phyloP scores from a whole-genome alignment of 2,113 vertebrate genomes.

The Gasterosteus nipponicus region DNA sequence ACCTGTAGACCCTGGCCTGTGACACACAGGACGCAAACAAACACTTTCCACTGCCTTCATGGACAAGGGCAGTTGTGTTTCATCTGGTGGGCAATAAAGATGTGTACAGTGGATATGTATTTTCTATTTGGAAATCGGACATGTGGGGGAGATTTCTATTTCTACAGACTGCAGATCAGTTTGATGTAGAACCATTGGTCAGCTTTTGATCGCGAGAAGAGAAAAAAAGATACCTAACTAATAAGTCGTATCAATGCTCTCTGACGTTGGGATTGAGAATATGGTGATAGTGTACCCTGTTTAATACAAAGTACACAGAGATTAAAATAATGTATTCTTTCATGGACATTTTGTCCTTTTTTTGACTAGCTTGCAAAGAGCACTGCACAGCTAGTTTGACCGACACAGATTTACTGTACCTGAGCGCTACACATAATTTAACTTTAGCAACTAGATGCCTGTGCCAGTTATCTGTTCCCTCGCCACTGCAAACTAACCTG shows the following conservation, averaged over 20 bases:
- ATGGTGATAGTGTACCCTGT: not conserved
- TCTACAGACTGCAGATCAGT: not conserved
- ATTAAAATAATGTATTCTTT: conserved; percentile 6
- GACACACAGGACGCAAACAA: conserved; percentile 33
- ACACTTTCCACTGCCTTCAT: conserved; percentile 12
- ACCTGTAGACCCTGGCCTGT: conserved; percentile 31
- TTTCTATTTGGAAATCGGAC: not conserved
- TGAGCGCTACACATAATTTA: conserved; percentile 8
- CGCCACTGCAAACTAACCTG: conserved; percentile 61
- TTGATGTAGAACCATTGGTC: conserved; percentile 6
- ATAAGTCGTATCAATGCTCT: not conserved
- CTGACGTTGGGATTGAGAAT: not conserved
- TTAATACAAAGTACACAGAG: conserved; percentile 2
- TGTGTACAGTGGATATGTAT: not conserved
- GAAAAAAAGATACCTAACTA: conserved; percentile 4
- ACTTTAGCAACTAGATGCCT: conserved; percentile 28
- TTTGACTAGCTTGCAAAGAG: conserved; percentile 8
- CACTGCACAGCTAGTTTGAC: conserved; percentile 9
- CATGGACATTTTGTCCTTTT: conserved; percentile 2
- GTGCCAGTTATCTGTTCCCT: conserved; percentile 56
- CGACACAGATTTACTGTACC: not conserved
- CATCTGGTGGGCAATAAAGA: not conserved
- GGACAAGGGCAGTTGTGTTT: conserved; percentile 10
- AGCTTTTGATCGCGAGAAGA: conserved; percentile 40
- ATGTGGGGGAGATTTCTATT: not conserved